Evolutionary conservation across 1,140 invertebrate species (phyloP).

Genomic region (Lucilia sericata): DNA sequence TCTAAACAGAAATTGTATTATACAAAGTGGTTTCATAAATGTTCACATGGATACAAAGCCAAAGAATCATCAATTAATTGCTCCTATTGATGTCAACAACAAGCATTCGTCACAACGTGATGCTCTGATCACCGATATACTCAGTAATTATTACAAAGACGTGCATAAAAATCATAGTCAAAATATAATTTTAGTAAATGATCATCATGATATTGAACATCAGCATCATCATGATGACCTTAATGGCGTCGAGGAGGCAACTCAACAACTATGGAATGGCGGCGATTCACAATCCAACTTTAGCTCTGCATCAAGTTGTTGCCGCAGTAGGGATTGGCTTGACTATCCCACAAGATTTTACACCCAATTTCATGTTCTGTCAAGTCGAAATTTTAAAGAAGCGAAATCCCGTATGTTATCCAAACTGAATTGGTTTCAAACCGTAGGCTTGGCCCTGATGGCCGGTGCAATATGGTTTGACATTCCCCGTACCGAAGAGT

Average conservation of each 20-base stretch:
- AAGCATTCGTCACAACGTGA: constrained; percentile 50
- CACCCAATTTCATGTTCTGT: constrained; percentile 83
- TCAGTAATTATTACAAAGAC: constrained; percentile 63
- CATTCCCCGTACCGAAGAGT: constrained; percentile 79
- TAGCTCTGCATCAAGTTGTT: constrained; percentile 75
- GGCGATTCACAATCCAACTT: constrained; percentile 79
- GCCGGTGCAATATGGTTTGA: constrained; percentile 86
- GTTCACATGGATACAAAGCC: not conserved
- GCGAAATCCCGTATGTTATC: constrained; percentile 83
- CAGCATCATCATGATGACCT: not conserved
- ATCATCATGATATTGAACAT: constrained; percentile 49
- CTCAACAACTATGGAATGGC: constrained; percentile 80
- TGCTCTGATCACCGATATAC: constrained; percentile 61
- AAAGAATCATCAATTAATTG: not conserved
- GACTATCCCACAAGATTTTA: constrained; percentile 80
- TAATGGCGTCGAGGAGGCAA: constrained; percentile 73
- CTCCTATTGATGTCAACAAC: constrained; percentile 1
- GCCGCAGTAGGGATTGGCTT: constrained; percentile 73
- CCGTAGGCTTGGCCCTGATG: constrained; percentile 79
- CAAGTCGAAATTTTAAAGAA: constrained; percentile 84
- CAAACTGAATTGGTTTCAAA: constrained; percentile 86
- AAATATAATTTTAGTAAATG: constrained; percentile 48
- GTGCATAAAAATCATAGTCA: constrained; percentile 45
- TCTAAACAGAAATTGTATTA: constrained; percentile 73
- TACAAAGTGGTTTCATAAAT: constrained; percentile 52